Percentiles rank a stretch among this genome's conserved stretches.
Evolutionary conservation across 2,888 invertebrate species (phyloP).

Genomic region (Orgyia antiqua): DNA sequence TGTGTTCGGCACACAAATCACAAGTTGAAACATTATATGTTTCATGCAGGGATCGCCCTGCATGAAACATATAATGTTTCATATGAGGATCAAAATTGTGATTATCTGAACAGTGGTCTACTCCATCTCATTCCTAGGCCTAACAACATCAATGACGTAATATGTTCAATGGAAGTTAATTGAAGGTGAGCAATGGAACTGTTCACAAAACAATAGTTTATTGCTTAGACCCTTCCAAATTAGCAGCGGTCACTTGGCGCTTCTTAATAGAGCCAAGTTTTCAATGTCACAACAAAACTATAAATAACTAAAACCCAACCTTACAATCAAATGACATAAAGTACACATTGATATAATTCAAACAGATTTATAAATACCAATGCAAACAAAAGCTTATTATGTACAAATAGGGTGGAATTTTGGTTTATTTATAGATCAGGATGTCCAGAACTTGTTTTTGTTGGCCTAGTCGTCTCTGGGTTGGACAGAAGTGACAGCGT

Average conservation of each 20-base stretch:
- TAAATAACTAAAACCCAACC: conserved; percentile 14
- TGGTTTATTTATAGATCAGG: conserved; percentile 4
- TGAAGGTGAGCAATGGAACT: conserved; percentile 28
- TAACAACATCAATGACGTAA: too few species aligned
- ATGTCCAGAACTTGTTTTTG: conserved; percentile 36
- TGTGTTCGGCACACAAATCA: too few species aligned
- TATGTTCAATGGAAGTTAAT: too few species aligned
- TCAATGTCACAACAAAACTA: conserved; percentile 25
- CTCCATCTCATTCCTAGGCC: too few species aligned
- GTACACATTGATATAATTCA: conserved; percentile 14
- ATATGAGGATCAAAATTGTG: too few species aligned
- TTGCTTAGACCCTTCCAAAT: conserved; percentile 46
- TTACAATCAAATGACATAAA: conserved; percentile 8
- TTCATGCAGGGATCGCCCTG: too few species aligned
- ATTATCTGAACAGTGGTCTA: too few species aligned
- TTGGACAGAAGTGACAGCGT: conserved; percentile 41
- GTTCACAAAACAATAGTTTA: conserved; percentile 36
- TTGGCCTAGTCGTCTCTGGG: conserved; percentile 36
- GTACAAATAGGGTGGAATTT: conserved; percentile 8
- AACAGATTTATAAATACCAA: not conserved
- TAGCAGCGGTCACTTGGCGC: conserved; percentile 58
- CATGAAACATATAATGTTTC: too few species aligned
- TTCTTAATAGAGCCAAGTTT: conserved; percentile 48
- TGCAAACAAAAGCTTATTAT: conserved; percentile 11
- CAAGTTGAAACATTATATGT: too few species aligned